These are phyloP conservation scores for Diarsia rubi DNA, from an alignment of 2,888 invertebrate genomes.

Conservation along the genomic window DNA sequence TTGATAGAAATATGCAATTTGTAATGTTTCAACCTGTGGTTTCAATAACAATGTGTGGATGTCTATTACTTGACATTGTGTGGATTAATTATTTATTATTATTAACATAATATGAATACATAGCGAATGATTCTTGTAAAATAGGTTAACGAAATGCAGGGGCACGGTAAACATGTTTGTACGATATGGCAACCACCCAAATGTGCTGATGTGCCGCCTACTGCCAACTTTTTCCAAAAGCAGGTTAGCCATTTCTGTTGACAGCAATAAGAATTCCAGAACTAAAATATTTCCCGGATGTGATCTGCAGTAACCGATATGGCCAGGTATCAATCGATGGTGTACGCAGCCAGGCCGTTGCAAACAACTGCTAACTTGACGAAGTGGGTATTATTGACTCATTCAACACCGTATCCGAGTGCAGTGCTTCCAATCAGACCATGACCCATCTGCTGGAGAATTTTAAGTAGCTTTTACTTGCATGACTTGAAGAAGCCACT, in stretches of 20 bases:
- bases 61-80: conserved; percentile 5
- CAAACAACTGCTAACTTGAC: background rate
- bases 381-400: background rate
- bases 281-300: background rate
- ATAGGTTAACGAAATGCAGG: conserved; percentile 46
- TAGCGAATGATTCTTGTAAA: background rate
- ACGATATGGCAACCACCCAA: conserved; percentile 68
- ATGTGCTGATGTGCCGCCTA: conserved; percentile 72
- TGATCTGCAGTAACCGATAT: background rate
- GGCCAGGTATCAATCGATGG: background rate
- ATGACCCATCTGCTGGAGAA: background rate
- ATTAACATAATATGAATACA: background rate
- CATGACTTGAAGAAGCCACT: background rate
- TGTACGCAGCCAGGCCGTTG: background rate
- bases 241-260: conserved; percentile 45
- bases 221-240: conserved; percentile 63
- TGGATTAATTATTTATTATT: background rate
- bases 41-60: background rate
- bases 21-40: background rate
- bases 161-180: conserved; percentile 72
- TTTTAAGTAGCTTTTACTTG: background rate
- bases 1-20: background rate
- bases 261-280: background rate
- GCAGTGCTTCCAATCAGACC: background rate
- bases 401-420: background rate